Evolutionary conservation across 2,113 vertebrate species (phyloP), one percentile per base, ranked within the genome.

Genomic region (Semnopithecus entellus): DNA sequence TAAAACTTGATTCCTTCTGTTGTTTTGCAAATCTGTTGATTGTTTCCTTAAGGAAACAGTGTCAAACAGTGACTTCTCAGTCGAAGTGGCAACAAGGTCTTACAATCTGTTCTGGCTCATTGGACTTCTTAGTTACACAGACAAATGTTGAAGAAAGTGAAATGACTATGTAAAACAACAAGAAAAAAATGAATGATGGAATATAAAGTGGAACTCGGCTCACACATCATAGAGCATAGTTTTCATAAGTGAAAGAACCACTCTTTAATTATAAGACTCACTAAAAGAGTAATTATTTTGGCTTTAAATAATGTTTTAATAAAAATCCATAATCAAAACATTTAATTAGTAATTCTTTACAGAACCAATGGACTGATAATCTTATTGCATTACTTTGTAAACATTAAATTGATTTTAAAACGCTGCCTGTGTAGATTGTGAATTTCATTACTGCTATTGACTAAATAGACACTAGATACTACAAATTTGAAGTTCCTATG

Each of bases 11-110:
- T 61, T 85, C 1, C 0, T 83, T 97, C 92, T 96, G 96, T 93
- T 98, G 94, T 96, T 98, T 96, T 98, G 61, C 94, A 97, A 98
- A 98, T 97, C 88, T 96, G 73, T 59, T 94, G 95, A 97, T 98
- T 96, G 98, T 95, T 98, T 98, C 91, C 97, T 98, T 97, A 95
- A 98, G 97, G 82, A 88, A 95, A 68, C 22, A 48, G 52, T 80
- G 92, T 76, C 82, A 91, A 97, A 84, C 13, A 4, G 1, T 89
- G 92, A 81, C 64, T 97, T 97, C 94, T 98, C 92, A 97, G 90
- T 70, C 89, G 82, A 98, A 97, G 90, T 97, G 72, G 72, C 72
- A 98, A 75, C 3, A 5, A 98, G 95, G 94, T 94, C 94, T 97
- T 91, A 82, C 82, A 96, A 90, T 80, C 80, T 93, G 88, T 96